Evolutionary conservation across 2,113 vertebrate genomes (phyloP), one percentile per base, ranked within the genome.

Genomic region (Picathartes gymnocephalus): DNA sequence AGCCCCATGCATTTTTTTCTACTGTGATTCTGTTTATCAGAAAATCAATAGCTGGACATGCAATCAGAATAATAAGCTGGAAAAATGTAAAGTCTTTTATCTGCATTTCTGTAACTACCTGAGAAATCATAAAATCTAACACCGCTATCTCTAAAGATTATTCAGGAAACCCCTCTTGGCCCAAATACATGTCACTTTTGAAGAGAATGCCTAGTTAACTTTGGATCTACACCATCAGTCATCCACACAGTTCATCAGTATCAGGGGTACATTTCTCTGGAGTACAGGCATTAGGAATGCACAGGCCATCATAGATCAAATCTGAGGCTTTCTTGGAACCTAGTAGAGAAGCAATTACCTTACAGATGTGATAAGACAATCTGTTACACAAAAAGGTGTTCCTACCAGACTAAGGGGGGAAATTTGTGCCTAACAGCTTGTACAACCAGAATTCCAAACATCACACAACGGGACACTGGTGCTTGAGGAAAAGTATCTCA

Each of bases 141-240:
- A 44, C 33, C 83, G 60, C 64, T 68, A 42, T 71, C 91, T 81
- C 30, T 53, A 71, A 71, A 84, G 92, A 83, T 84, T 81, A 81
- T 37, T 45, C 77, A 81, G 64, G 80, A 81, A 96, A 88, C 87
- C 84, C 80, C 64, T 94, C 86, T 86, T 78, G 74, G 47, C 31
- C 44, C 68, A 86, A 44, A 78, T 80, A 65, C 33, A n/a, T 37
- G 83, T 86, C 5, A 2, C 61, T 28, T 84, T 81, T 85, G 48
- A 91, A 69, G 86, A 84, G 81, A 79, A 81, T 2, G 24, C 80
- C 69, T 51, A 3, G n/a, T 93, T 95, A 62, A 88, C 72, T 89
- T 40, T 60, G 47, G 69, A 68, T 74, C 88, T 51, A 44, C 57
- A 89, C 65, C 77, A 91, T 83, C 86, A 81, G 60, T 68, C 88